Conservation (phyloP, 2,797 vertebrate genomes). For the Cynodonichthys magdalenae region DNA sequence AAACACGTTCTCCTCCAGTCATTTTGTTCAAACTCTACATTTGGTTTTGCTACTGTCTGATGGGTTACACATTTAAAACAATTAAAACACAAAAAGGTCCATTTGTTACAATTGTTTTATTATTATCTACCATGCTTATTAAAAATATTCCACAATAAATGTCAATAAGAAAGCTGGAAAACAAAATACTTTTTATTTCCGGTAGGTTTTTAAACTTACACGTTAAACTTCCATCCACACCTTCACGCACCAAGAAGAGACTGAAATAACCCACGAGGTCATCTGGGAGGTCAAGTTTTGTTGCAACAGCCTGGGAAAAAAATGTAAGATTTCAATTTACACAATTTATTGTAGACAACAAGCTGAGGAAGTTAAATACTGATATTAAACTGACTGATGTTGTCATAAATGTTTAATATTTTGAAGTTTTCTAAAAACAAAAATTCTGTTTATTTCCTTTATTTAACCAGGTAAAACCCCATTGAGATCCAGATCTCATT, state of each 20-base stretch:
- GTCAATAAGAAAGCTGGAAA: too few relatives aligned
- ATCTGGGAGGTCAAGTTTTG: constrained; percentile 93
- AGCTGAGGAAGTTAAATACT: too few relatives aligned
- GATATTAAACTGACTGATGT: neutral
- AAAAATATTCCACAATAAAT: neutral
- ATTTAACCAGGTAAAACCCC: too few relatives aligned
- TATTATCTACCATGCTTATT: too few relatives aligned
- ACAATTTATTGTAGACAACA: too few relatives aligned
- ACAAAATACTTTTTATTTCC: neutral
- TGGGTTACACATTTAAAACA: too few relatives aligned
- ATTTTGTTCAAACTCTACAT: neutral
- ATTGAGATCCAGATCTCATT: too few relatives aligned
- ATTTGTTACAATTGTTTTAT: too few relatives aligned
- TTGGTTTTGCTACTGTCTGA: neutral
- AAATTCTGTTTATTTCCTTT: too few relatives aligned
- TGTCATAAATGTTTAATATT: too few relatives aligned
- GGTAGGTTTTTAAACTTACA: constrained; percentile 83
- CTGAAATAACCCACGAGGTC: constrained; percentile 96
- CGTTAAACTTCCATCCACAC: constrained; percentile 88
- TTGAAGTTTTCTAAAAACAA: neutral
- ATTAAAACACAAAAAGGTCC: too few relatives aligned
- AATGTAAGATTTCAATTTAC: too few relatives aligned
- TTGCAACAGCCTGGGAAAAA: constrained; percentile 87
- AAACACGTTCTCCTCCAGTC: neutral
- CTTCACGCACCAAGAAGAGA: constrained; percentile 92